These are phyloP conservation scores for Idaea dimidiata DNA, from an alignment of 2,888 invertebrate species.

Conservation along the genomic window DNA sequence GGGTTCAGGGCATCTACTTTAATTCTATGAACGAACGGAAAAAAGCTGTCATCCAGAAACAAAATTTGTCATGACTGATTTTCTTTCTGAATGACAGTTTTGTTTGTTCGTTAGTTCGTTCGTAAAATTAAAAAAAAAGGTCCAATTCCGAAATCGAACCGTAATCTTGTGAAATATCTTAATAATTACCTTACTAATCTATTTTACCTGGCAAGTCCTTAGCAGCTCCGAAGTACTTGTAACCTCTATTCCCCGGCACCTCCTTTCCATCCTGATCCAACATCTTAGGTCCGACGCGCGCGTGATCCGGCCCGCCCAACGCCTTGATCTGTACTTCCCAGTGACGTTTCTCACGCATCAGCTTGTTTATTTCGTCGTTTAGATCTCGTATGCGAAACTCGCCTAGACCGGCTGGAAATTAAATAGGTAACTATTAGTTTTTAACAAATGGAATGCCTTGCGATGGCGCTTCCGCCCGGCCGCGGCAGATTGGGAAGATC, in stretches of 20 bases:
- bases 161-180: too few species aligned
- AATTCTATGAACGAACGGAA: too few species aligned
- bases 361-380: slow-evolving; percentile 99
- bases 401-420: slow-evolving; percentile 92
- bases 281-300: slow-evolving; percentile 95
- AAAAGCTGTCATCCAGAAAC: too few species aligned
- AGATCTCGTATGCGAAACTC: slow-evolving; percentile 98
- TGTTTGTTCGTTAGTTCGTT: too few species aligned
- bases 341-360: slow-evolving; percentile 96
- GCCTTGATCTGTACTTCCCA: slow-evolving; percentile 99
- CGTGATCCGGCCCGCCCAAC: slow-evolving; percentile 96
- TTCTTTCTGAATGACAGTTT: too few species aligned
- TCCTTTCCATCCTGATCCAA: slow-evolving; percentile 96
- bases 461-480: too few species aligned
- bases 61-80: too few species aligned
- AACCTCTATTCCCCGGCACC: slow-evolving; percentile 98
- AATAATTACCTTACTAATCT: background rate
- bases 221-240: slow-evolving; percentile 99
- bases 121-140: too few species aligned
- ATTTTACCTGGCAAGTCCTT: slow-evolving; percentile 93
- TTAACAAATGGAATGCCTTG: too few species aligned
- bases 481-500: too few species aligned
- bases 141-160: too few species aligned
- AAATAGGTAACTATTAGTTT: background rate
- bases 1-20: too few species aligned